These are phyloP conservation scores for Pseudachorutes palmiensis DNA, from an alignment of 1,140 invertebrate genomes.

Conservation along the genomic window DNA sequence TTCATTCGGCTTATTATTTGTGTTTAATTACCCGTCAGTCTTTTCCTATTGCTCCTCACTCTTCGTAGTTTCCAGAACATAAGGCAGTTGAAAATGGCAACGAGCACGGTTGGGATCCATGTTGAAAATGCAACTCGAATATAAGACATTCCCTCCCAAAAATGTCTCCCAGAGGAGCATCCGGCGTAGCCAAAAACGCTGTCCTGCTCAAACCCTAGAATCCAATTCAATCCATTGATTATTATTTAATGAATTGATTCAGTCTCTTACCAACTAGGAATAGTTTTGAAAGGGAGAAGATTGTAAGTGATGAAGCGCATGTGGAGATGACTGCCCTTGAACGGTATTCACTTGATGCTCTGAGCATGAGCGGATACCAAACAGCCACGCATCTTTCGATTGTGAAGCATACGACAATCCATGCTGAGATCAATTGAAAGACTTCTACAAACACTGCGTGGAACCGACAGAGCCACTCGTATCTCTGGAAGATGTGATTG, in stretches of 20 bases:
- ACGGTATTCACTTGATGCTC: slow-evolving; percentile 9
- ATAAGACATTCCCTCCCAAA: slow-evolving; percentile 42
- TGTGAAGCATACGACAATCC: slow-evolving; percentile 36
- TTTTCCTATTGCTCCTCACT: slow-evolving; percentile 21
- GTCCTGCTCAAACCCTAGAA: slow-evolving; percentile 43
- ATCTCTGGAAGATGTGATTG: slow-evolving; percentile 36
- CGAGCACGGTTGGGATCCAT: slow-evolving; percentile 43
- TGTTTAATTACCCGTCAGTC: slow-evolving; percentile 27
- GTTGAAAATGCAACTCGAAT: slow-evolving; percentile 43
- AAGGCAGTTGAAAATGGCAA: slow-evolving; percentile 42
- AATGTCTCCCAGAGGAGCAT: slow-evolving; percentile 40
- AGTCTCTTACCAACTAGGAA: slow-evolving; percentile 26
- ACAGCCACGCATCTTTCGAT: slow-evolving; percentile 31
- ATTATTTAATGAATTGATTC: too few species aligned
- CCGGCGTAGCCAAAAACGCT: slow-evolving; percentile 43
- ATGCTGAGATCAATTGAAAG: slow-evolving; percentile 32
- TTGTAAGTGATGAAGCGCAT: slow-evolving; percentile 5
- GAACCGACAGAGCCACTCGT: slow-evolving; percentile 31
- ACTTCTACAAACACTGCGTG: slow-evolving; percentile 35
- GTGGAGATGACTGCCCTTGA: slow-evolving; percentile 22
- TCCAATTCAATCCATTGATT: too few species aligned
- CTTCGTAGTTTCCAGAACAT: slow-evolving; percentile 39
- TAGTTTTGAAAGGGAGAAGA: slow-evolving; percentile 31
- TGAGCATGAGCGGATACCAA: slow-evolving; percentile 29
- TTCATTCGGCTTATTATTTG: background rate